Percentiles rank a stretch among this genome's conserved stretches.
Evolutionary conservation across 2,797 vertebrate species (phyloP).

Genomic region (Hypotaenidia okinawae): DNA sequence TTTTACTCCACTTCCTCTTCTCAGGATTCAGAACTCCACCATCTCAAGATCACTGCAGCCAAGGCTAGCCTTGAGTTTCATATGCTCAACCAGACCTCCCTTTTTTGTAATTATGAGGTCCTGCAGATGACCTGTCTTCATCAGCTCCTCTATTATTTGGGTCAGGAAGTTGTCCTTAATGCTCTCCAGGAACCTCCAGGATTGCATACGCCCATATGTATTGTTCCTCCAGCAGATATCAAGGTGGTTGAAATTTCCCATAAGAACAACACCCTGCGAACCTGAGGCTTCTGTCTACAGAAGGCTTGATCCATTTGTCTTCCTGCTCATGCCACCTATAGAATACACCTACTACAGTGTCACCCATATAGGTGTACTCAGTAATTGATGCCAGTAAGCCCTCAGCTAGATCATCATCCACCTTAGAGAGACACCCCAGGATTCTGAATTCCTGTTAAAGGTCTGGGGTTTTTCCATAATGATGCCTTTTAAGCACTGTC

Average conservation of each 20-base stretch:
- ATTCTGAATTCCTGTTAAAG: neutral
- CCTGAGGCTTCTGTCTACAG: neutral
- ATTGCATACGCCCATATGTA: neutral
- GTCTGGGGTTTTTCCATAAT: neutral
- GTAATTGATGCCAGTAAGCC: neutral
- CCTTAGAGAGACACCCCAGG: neutral
- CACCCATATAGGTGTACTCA: neutral
- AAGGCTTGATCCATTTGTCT: neutral
- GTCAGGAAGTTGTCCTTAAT: neutral
- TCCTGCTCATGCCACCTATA: neutral
- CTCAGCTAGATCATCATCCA: neutral
- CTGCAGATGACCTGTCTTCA: neutral
- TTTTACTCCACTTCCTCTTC: neutral
- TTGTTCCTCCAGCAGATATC: neutral
- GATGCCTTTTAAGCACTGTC: neutral
- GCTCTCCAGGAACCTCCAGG: neutral
- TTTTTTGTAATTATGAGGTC: neutral
- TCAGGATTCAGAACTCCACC: neutral
- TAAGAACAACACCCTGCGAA: neutral
- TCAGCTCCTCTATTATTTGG: neutral
- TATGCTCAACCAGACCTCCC: neutral
- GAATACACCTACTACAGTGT: neutral
- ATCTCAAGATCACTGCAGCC: neutral
- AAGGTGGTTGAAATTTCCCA: neutral
- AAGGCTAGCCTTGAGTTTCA: neutral